phyloP scores from a whole-genome alignment of 2,888 invertebrate species.

The Netelia virgata region DNA sequence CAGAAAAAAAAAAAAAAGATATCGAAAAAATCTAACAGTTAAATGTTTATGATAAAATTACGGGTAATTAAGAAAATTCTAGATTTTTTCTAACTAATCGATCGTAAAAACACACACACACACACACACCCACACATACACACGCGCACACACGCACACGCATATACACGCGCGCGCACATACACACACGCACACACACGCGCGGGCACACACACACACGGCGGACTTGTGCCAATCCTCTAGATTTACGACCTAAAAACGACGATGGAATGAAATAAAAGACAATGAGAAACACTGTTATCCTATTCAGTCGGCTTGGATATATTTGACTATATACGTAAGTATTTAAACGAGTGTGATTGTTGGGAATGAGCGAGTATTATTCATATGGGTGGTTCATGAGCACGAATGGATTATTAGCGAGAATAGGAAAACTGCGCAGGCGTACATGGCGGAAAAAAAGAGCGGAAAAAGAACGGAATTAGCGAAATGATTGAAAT shows the following conservation, averaged over 20 bases:
- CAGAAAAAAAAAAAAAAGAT: conserved; percentile 39
- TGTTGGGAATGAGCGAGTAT: conserved; percentile 42
- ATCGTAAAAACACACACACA: conserved; percentile 71
- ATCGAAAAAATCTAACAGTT: conserved; percentile 78
- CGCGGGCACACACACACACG: conserved; percentile 40
- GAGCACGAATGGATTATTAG: conserved; percentile 3
- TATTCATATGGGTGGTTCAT: conserved; percentile 30
- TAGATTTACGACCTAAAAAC: conserved; percentile 80
- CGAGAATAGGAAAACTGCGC: conserved; percentile 15
- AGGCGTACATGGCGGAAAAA: conserved; percentile 27
- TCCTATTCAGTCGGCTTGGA: conserved; percentile 81
- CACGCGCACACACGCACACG: too few species aligned
- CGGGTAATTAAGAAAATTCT: conserved; percentile 84
- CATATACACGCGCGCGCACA: too few species aligned
- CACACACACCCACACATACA: too few species aligned
- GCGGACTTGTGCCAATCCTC: conserved; percentile 81
- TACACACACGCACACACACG: too few species aligned
- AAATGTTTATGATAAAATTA: conserved; percentile 84
- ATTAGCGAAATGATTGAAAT: conserved; percentile 4
- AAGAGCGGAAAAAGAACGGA: neutral
- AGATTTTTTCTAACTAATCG: conserved; percentile 84
- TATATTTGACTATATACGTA: conserved; percentile 78
- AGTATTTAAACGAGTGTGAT: conserved; percentile 72
- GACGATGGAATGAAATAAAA: conserved; percentile 65
- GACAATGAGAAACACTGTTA: conserved; percentile 74